Evolutionary conservation across 2,888 invertebrate genomes (phyloP), one percentile per base, ranked within the genome.

Genomic region (Pharmacophagus antenor): DNA sequence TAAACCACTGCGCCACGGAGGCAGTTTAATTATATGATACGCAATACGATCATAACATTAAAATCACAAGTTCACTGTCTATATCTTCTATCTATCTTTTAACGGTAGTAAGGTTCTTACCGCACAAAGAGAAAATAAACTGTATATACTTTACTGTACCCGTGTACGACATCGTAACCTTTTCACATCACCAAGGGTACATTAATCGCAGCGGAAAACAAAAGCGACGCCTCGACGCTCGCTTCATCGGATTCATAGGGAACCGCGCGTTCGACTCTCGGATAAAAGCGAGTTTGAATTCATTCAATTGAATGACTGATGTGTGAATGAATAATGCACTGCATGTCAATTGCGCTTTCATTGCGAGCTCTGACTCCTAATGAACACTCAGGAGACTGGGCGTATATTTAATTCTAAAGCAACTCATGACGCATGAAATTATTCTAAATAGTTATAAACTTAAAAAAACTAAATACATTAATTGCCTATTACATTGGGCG

Each of bases 221-320:
- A 23, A 57, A 23, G n/a, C 52, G 51, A 47, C 46, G 23, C 15
- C 37, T 23, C 27, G 63, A 63, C 65, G 62, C 63, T 66, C 63
- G 63, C 63, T 60, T 65, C 64, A 67, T 59, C 56, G 65, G 65
- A 69, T 72, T 71, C 70, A 55, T 65, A 67, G 63, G 55, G 61
- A 56, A 31, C 41, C 49, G 46, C 56, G 58, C 61, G 56, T n/a
- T 62, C 15, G 41, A 31, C 63, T 63, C 66, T 63, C 58, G 62
- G 66, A 58, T 62, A 62, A 63, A 65, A 53, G 46, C 27, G 62
- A 53, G 49, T 63, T 48, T 42, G 58, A 61, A 66, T 63, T 61
- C 44, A 58, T 53, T 31, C n/a, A n/a, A n/a, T n/a, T n/a, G n/a
- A n/a, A 58, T 74, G 74, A 74, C 72, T 69, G 70, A 74, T 72